Percentiles rank a stretch among this genome's conserved stretches.
Conservation (phyloP, 2,113 vertebrate species). For the Barnardius zonarius region DNA sequence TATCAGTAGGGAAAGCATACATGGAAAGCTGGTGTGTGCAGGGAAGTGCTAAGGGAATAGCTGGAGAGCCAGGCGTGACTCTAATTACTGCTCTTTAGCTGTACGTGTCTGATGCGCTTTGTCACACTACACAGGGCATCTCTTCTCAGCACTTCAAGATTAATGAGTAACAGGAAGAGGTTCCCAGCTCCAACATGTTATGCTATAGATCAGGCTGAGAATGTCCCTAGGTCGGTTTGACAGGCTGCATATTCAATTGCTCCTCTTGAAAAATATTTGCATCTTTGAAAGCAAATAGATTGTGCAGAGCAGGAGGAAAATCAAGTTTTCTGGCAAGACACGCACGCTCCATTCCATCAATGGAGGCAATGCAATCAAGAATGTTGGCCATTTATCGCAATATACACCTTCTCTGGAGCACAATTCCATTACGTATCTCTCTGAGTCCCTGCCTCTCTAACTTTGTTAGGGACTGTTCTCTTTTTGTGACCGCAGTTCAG, state of each 20-base stretch:
- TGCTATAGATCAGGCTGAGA: neutral
- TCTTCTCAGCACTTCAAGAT: neutral
- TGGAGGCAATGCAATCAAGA: neutral
- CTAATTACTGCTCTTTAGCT: neutral
- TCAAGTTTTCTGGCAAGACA: neutral
- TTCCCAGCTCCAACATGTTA: neutral
- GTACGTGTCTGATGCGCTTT: neutral
- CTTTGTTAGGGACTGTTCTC: neutral
- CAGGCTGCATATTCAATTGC: neutral
- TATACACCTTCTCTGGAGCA: neutral
- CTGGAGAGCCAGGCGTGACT: neutral
- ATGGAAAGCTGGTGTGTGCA: neutral
- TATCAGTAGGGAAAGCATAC: rapidly evolving
- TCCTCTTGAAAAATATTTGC: neutral
- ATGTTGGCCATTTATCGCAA: neutral
- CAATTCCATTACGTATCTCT: neutral
- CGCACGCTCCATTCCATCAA: neutral
- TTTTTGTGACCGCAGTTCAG: neutral
- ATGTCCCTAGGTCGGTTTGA: neutral
- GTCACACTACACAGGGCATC: neutral
- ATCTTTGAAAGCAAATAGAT: neutral
- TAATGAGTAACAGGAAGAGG: neutral
- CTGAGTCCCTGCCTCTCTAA: neutral
- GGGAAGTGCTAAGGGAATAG: neutral
- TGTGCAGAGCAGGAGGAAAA: neutral